Percentiles rank a stretch among this genome's conserved stretches.
Evolutionary conservation across 2,888 invertebrate species (phyloP).

Genomic region (Mythimna impura): DNA sequence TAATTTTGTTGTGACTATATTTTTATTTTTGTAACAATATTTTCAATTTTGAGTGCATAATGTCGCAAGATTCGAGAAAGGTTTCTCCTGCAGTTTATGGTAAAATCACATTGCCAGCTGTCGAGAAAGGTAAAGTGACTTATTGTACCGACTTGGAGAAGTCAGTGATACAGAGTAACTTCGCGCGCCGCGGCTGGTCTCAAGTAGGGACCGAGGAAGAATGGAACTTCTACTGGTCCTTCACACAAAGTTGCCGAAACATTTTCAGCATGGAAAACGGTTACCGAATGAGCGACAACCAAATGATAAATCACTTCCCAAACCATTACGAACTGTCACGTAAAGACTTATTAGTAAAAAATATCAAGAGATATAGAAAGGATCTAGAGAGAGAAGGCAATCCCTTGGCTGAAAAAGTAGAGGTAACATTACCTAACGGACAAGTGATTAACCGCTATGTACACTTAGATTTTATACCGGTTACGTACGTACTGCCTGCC

Average conservation of each 20-base stretch:
- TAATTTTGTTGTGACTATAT: constrained; percentile 45
- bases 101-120: constrained; percentile 63
- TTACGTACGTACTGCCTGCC: constrained; percentile 98
- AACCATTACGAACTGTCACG: constrained; percentile 98
- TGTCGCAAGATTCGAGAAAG: constrained; percentile 72
- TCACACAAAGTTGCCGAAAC: constrained; percentile 96
- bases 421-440: constrained; percentile 89
- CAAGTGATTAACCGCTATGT: constrained; percentile 93
- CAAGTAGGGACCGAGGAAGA: constrained; percentile 96
- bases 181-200: constrained; percentile 97
- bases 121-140: constrained; percentile 76
- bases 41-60: constrained; percentile 49
- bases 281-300: constrained; percentile 97
- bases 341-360: constrained; percentile 98
- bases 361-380: constrained; percentile 97
- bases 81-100: constrained; percentile 64
- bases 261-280: constrained; percentile 98
- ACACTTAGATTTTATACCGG: constrained; percentile 97
- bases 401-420: constrained; percentile 94
- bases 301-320: constrained; percentile 98
- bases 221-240: constrained; percentile 99
- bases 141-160: constrained; percentile 97
- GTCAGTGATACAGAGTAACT: constrained; percentile 97
- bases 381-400: constrained; percentile 97
- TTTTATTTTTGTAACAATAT: constrained; percentile 59